phyloP scores from a whole-genome alignment of 2,888 invertebrate genomes.

The Hypsopygia costalis region DNA sequence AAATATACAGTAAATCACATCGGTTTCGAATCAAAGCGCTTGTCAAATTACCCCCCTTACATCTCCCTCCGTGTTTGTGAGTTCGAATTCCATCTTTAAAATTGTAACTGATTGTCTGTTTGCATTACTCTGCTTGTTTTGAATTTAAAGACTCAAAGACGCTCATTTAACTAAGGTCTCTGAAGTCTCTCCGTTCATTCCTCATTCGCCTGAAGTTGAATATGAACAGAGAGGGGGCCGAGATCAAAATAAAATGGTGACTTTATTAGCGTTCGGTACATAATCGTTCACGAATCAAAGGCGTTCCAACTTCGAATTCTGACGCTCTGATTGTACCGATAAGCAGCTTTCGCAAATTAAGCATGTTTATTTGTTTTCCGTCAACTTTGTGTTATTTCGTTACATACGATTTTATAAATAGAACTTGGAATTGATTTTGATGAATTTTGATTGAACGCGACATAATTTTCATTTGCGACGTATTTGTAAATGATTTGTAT shows the following conservation, averaged over 20 bases:
- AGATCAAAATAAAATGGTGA: conserved; percentile 48
- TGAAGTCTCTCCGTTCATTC: conserved; percentile 26
- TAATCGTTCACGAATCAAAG: conserved; percentile 63
- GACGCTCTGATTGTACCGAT: conserved; percentile 53
- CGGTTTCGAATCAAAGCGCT: conserved; percentile 45
- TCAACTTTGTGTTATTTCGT: conserved; percentile 11
- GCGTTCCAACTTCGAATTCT: conserved; percentile 48
- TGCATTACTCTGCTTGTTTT: conserved; percentile 71
- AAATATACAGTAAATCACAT: conserved; percentile 26
- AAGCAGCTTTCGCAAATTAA: conserved; percentile 57
- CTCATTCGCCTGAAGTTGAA: conserved; percentile 21
- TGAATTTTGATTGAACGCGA: not conserved
- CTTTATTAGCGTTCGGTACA: conserved; percentile 56
- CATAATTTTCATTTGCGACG: no score
- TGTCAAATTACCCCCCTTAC: conserved; percentile 51
- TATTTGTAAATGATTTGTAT: no score
- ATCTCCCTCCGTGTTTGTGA: conserved; percentile 30
- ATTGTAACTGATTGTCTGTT: conserved; percentile 75
- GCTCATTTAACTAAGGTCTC: conserved; percentile 45
- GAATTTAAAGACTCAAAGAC: conserved; percentile 60
- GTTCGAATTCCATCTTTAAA: conserved; percentile 68
- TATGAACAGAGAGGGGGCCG: conserved; percentile 20
- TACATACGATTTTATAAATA: not conserved
- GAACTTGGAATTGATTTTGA: not conserved
- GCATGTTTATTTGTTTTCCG: conserved; percentile 43